Evolutionary conservation across 2,888 invertebrate species (phyloP).

Genomic region (Desoria tigrina): DNA sequence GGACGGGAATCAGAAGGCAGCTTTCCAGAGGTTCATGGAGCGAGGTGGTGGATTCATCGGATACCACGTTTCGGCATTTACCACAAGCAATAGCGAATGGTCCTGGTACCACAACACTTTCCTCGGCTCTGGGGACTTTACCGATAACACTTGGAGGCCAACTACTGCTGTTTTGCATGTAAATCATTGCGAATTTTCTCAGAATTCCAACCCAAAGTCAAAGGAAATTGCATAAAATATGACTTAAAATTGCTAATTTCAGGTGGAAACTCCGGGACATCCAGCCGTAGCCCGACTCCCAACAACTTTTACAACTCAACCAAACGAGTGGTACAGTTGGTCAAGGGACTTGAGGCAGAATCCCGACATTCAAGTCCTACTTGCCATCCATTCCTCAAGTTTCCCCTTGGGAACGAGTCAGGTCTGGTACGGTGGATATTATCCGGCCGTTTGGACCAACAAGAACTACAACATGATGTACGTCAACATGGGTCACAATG

Average conservation of each 20-base stretch:
- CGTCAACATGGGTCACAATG: conserved; percentile 47
- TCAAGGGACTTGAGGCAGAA: conserved; percentile 31
- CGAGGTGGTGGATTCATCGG: conserved; percentile 44
- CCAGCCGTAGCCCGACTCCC: conserved; percentile 35
- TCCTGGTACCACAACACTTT: conserved; percentile 48
- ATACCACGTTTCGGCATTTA: conserved; percentile 47
- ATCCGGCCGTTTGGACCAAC: conserved; percentile 45
- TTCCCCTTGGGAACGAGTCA: conserved; percentile 47
- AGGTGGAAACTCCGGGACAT: conserved; percentile 37
- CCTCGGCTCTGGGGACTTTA: conserved; percentile 42
- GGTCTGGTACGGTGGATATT: conserved; percentile 46
- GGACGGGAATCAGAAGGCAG: conserved; percentile 29
- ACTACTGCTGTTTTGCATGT: conserved; percentile 41
- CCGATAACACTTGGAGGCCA: conserved; percentile 46
- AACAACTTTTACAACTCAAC: conserved; percentile 35
- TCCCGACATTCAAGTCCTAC: conserved; percentile 37
- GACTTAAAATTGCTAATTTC: not conserved
- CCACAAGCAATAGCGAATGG: conserved; percentile 35
- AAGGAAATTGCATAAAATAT: too few relatives aligned
- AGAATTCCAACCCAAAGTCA: too few relatives aligned
- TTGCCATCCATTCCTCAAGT: conserved; percentile 37
- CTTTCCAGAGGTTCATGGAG: conserved; percentile 37
- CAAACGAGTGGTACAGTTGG: conserved; percentile 46
- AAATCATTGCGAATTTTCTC: conserved; percentile 4
- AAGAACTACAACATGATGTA: conserved; percentile 46